These are phyloP conservation scores for Micromesistius poutassou DNA, from an alignment of 2,797 vertebrate species.

Conservation along the genomic window DNA sequence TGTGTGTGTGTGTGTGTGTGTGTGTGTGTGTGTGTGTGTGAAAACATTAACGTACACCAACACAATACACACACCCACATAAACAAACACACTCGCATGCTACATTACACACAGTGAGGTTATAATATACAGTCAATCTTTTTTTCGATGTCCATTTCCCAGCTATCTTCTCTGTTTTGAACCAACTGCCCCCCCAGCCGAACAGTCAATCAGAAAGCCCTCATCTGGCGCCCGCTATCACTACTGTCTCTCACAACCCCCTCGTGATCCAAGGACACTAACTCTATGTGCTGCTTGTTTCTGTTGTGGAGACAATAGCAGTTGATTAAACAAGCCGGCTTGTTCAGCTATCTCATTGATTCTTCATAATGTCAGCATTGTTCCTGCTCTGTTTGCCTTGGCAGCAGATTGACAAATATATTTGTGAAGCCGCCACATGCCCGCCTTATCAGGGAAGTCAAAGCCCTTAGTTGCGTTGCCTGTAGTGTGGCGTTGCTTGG, in stretches of 20 bases:
- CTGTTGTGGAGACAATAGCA: background rate
- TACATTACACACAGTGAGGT: slow-evolving; percentile 22
- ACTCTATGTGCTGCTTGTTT: background rate
- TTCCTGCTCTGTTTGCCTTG: background rate
- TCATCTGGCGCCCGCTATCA: slow-evolving; percentile 18
- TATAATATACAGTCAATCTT: slow-evolving; percentile 29
- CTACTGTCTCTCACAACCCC: slow-evolving; percentile 18
- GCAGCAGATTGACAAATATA: background rate
- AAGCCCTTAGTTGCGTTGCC: background rate
- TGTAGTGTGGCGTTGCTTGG: background rate
- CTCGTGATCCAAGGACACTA: slow-evolving; percentile 22
- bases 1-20: background rate
- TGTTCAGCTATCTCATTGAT: background rate
- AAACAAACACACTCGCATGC: background rate
- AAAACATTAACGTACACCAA: slow-evolving; percentile 5
- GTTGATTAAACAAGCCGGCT: background rate
- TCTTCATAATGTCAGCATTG: background rate
- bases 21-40: background rate
- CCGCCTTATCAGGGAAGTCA: background rate
- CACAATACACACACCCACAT: slow-evolving; percentile 20
- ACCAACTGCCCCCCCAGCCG: slow-evolving; percentile 28
- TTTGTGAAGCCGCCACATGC: background rate
- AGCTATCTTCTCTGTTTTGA: slow-evolving; percentile 20
- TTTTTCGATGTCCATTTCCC: slow-evolving; percentile 23
- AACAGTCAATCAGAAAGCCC: slow-evolving; percentile 33